Evolutionary conservation across 2,888 invertebrate genomes (phyloP).

Genomic region (Eilema griseolum): DNA sequence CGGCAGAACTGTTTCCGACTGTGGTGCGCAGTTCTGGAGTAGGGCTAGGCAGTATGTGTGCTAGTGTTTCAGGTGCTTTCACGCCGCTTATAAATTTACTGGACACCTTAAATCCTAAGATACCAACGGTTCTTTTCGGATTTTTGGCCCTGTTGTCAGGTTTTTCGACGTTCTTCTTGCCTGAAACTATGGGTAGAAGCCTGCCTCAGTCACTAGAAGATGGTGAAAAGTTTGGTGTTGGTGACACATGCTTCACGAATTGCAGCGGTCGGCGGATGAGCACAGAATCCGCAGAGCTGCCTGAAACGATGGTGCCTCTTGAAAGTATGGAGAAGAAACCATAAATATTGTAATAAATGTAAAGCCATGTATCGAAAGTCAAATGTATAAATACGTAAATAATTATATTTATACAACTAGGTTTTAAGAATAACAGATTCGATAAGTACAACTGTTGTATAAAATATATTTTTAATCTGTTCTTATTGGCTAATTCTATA

Average conservation of each 20-base stretch:
- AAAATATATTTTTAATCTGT: background rate
- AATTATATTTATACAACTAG: slow-evolving; percentile 4
- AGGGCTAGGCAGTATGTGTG: slow-evolving; percentile 94
- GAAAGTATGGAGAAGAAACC: slow-evolving; percentile 72
- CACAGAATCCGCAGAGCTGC: slow-evolving; percentile 68
- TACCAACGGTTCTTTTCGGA: slow-evolving; percentile 93
- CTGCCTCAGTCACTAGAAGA: slow-evolving; percentile 95
- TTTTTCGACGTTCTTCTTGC: slow-evolving; percentile 90
- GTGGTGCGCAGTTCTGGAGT: slow-evolving; percentile 94
- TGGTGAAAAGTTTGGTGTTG: slow-evolving; percentile 93
- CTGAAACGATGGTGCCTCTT: slow-evolving; percentile 81
- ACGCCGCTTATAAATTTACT: slow-evolving; percentile 92
- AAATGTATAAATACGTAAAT: slow-evolving; percentile 10
- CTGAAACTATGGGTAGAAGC: slow-evolving; percentile 93
- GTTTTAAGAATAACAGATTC: slow-evolving; percentile 14
- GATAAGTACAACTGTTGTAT: slow-evolving; percentile 18
- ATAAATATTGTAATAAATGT: slow-evolving; percentile 38
- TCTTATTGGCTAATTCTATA: background rate
- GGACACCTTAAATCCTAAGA: slow-evolving; percentile 92
- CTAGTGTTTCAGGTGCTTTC: slow-evolving; percentile 92
- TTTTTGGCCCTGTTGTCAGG: slow-evolving; percentile 91
- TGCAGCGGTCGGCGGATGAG: slow-evolving; percentile 85
- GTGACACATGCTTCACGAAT: slow-evolving; percentile 93
- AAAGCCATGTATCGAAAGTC: slow-evolving; percentile 23
- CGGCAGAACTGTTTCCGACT: slow-evolving; percentile 95